phyloP scores from a whole-genome alignment of 2,797 vertebrate genomes.

The Antennarius maculatus region DNA sequence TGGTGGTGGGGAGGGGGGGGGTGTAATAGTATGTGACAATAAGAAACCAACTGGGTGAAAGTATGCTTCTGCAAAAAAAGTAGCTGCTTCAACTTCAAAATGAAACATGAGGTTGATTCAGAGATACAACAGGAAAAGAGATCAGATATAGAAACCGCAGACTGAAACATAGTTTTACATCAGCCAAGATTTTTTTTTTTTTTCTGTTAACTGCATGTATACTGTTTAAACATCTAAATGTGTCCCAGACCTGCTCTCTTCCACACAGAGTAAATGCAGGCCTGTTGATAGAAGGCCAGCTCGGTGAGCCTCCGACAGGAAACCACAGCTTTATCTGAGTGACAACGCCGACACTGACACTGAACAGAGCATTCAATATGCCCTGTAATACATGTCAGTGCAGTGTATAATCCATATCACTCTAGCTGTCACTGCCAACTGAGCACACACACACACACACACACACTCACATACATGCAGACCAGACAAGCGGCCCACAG shows the following conservation, averaged over 20 bases:
- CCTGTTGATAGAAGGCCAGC: conserved; percentile 46
- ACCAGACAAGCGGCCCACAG: conserved; percentile 39
- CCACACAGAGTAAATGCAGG: conserved; percentile 42
- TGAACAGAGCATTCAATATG: conserved; percentile 53
- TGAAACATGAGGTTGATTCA: conserved; percentile 6
- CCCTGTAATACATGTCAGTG: conserved; percentile 62
- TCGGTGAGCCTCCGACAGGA: conserved; percentile 61
- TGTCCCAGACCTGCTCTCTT: conserved; percentile 29
- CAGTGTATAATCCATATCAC: conserved; percentile 66
- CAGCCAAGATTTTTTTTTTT: neutral
- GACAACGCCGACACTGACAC: conserved; percentile 66
- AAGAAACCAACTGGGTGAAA: neutral
- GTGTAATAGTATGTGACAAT: neutral
- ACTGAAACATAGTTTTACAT: conserved; percentile 15
- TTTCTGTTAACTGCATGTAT: conserved; percentile 4
- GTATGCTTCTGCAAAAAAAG: conserved; percentile 4
- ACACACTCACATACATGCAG: conserved; percentile 1
- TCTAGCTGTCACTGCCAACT: conserved; percentile 60
- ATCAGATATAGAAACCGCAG: conserved; percentile 9
- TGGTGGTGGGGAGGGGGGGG: neutral
- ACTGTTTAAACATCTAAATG: conserved; percentile 13
- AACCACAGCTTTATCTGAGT: conserved; percentile 69
- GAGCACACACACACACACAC: conserved; percentile 15
- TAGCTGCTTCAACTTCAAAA: conserved; percentile 18
- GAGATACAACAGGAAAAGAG: neutral